Base-by-base conservation (phyloP, 64 coral and sea anemone species). In the Astreopora myriophthalma region DNA sequence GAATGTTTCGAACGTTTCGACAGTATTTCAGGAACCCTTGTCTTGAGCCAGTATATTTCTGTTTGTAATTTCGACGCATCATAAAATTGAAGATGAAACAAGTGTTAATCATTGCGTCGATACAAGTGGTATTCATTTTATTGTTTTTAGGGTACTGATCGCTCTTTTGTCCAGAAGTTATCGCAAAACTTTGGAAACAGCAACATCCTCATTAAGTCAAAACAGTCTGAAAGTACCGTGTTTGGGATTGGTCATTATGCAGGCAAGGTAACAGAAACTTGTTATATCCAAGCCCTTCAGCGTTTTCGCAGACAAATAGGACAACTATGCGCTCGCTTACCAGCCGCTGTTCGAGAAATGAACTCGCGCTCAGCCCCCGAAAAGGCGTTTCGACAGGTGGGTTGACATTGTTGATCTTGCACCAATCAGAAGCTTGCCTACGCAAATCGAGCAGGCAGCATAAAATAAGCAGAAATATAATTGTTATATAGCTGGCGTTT, bases 241-340 rank as follows among this genome's bases (percentile, higher is more conserved):
- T 96, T 96, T 85, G 85, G 87, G 11, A 93, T 96, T 64, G 29
- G 75, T 23, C 95, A 96, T 66, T 96, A 96, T 51, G 95, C 95
- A 30, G 95, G 95, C 44, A 93, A 93, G 95, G 95, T 93, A 72
- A 39, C 24, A 22, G 13, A 12, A 72, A 24, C 28, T 46, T 11
- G 42, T 46, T 46, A 46, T 46, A 46, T 46, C n/a, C n/a, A n/a
- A n/a, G n/a, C n/a, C n/a, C n/a, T 46, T 46, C 42, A 46, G 5
- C 42, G 42, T 46, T 46, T 46, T 46, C 42, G 42, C 42, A 46
- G 42, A 46, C 42, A 46, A 6, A 6, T 6, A 46, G 11, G 11
- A 46, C 42, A 46, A 46, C 11, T 5, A 46, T n/a, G n/a, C n/a
- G n/a, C n/a, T n/a, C n/a, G n/a, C n/a, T n/a, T n/a, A n/a, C n/a